A percentile compares a stretch with the other conserved stretches of the same genome.
Conservation (phyloP, 1,140 invertebrate species). For the Ericerus pela region DNA sequence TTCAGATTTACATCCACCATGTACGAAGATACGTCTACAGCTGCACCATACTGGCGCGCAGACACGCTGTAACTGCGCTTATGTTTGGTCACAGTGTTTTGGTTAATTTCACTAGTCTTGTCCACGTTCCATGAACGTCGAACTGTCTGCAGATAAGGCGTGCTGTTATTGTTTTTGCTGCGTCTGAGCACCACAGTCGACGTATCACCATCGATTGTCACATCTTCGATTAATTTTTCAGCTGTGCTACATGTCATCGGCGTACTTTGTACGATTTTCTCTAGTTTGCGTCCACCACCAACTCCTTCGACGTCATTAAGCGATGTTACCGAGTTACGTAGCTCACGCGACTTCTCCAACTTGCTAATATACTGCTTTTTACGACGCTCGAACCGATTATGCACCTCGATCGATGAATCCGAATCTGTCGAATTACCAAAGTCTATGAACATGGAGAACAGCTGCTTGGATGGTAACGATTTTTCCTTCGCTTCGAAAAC, state of each 20-base stretch:
- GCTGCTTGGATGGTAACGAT: neutral
- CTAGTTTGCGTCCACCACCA: neutral
- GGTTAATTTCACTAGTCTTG: neutral
- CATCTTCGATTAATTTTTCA: no score
- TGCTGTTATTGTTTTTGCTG: neutral
- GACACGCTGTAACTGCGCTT: conserved; percentile 1
- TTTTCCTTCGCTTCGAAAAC: neutral
- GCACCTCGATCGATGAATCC: neutral
- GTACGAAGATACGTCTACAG: no score
- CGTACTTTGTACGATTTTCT: neutral
- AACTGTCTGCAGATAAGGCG: neutral
- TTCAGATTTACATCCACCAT: no score
- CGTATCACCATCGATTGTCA: no score
- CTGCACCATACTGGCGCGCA: no score
- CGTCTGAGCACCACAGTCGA: neutral
- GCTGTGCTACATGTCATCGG: no score
- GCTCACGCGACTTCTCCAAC: neutral
- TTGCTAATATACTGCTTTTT: conserved; percentile 2
- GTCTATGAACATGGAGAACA: conserved; percentile 2
- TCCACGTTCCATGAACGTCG: conserved; percentile 2
- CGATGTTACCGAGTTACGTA: neutral
- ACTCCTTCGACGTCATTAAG: neutral
- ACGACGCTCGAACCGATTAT: neutral
- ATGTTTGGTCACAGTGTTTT: neutral
- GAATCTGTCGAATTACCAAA: conserved; percentile 1